A percentile compares a stretch with the other conserved stretches of the same genome.
phyloP scores from a whole-genome alignment of 2,888 invertebrate genomes.

The Melinaea menophilus region DNA sequence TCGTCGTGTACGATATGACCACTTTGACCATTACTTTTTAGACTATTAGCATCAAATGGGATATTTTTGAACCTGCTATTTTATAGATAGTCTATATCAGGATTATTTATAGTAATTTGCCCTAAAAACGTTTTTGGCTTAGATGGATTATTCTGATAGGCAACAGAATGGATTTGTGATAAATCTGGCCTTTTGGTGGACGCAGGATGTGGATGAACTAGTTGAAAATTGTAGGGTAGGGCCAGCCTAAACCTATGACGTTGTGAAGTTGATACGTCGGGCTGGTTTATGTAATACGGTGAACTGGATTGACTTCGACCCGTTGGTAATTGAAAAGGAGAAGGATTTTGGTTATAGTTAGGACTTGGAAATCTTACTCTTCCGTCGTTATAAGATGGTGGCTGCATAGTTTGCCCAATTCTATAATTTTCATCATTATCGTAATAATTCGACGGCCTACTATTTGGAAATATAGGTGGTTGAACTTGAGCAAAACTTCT shows the following conservation, averaged over 20 bases:
- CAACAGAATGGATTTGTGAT: slow-evolving; percentile 76
- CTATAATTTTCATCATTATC: slow-evolving; percentile 63
- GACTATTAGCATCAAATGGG: slow-evolving; percentile 71
- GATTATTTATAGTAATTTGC: slow-evolving; percentile 80
- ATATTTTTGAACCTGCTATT: slow-evolving; percentile 68
- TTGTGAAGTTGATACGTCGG: slow-evolving; percentile 59
- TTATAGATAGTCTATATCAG: slow-evolving; percentile 72
- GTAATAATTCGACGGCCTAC: slow-evolving; percentile 57
- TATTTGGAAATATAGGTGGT: slow-evolving; percentile 67
- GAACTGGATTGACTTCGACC: slow-evolving; percentile 69
- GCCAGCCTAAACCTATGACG: slow-evolving; percentile 65
- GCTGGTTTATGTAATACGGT: slow-evolving; percentile 71
- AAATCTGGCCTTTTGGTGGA: slow-evolving; percentile 77
- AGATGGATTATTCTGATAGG: slow-evolving; percentile 76
- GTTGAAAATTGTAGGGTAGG: slow-evolving; percentile 66
- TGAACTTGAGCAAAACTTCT: slow-evolving; percentile 76
- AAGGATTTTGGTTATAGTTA: slow-evolving; percentile 71
- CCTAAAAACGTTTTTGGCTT: slow-evolving; percentile 81
- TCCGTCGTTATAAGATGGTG: slow-evolving; percentile 59
- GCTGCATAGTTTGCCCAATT: slow-evolving; percentile 54
- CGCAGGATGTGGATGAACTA: slow-evolving; percentile 68
- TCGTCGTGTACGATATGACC: slow-evolving; percentile 65
- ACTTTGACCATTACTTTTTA: slow-evolving; percentile 66
- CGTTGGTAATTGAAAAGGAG: slow-evolving; percentile 70
- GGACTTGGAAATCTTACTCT: slow-evolving; percentile 66